Conservation (phyloP, 2,797 vertebrate genomes). For the Crenuchus spilurus region DNA sequence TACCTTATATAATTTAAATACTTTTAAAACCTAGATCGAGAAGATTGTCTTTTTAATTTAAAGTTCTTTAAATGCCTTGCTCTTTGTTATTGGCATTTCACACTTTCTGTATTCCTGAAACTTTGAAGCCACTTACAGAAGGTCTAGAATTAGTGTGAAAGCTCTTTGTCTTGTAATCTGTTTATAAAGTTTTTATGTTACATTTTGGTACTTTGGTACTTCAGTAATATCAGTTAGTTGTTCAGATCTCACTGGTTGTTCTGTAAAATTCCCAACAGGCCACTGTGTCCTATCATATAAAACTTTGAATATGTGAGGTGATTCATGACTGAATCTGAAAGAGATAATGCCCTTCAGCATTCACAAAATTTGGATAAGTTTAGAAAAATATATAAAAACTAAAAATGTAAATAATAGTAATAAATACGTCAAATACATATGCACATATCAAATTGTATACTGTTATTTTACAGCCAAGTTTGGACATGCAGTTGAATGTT, state of each 20-base stretch:
- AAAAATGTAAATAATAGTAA: too few relatives aligned
- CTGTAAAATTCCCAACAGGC: not conserved
- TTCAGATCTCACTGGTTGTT: not conserved
- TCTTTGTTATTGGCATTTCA: too few relatives aligned
- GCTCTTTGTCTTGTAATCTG: not conserved
- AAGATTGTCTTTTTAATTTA: not conserved
- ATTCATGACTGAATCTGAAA: not conserved
- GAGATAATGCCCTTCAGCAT: not conserved
- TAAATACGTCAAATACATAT: too few relatives aligned
- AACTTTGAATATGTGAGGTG: too few relatives aligned
- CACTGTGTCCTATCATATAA: not conserved
- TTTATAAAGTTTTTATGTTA: not conserved
- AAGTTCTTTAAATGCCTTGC: not conserved
- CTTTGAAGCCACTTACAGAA: not conserved
- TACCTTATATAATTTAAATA: not conserved
- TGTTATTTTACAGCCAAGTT: too few relatives aligned
- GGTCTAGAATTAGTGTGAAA: not conserved
- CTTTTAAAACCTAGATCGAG: not conserved
- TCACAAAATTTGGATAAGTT: too few relatives aligned
- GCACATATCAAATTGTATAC: too few relatives aligned
- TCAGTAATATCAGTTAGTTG: not conserved
- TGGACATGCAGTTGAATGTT: too few relatives aligned
- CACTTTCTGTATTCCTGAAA: slow-evolving; percentile 6
- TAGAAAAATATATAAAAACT: too few relatives aligned
- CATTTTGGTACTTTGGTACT: not conserved